Evolutionary conservation across 1,140 invertebrate genomes (phyloP), one percentile per base, ranked within the genome.

Genomic region (Diorhabda elongata): DNA sequence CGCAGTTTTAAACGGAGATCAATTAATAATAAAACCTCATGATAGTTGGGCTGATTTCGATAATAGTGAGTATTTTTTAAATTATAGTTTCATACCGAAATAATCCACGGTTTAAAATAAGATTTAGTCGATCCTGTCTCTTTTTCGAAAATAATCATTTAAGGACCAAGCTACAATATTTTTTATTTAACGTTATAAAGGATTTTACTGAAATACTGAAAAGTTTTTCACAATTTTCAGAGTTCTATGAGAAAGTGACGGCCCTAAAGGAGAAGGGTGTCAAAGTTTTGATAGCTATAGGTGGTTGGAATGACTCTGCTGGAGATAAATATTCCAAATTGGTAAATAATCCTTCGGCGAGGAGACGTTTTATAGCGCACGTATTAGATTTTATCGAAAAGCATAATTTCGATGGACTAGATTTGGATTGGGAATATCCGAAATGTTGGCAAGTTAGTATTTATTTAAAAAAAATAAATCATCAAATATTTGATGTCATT

Each of bases 371-470:
- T 74, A 84, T 89, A 44, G 77, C 83, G 2, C 86, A 89, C 61
- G 85, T 86, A 2, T 74, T 90, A 3, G 82, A 86, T 66, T 89
- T 90, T 71, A 80, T 91, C 52, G 81, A 86, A 70, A 84, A 87
- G 72, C 86, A 90, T 77, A 85, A 86, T 62, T 90, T 91, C 76
- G 89, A 90, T 71, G 90, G 90, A 44, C 79, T 91, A 3, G 90
- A 92, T 78, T 76, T 91, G 26, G 89, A 90, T 73, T 92, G 90
- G 90, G 89, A 91, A 77, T 92, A 91, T 81, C 90, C 90, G 2
- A 87, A 85, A 74, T 90, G 89, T 73, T 89, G 87, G 85, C 87
- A 90, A 83, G 88, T 89, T 75, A 80, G 68, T 73, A 41, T 44
- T 63, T 65, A 9, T 44, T 59, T 26, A 26, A 26, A 26, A 47